Evolutionary conservation across 2,888 invertebrate genomes (phyloP).

Genomic region (Cataglyphis rosenhaueri): DNA sequence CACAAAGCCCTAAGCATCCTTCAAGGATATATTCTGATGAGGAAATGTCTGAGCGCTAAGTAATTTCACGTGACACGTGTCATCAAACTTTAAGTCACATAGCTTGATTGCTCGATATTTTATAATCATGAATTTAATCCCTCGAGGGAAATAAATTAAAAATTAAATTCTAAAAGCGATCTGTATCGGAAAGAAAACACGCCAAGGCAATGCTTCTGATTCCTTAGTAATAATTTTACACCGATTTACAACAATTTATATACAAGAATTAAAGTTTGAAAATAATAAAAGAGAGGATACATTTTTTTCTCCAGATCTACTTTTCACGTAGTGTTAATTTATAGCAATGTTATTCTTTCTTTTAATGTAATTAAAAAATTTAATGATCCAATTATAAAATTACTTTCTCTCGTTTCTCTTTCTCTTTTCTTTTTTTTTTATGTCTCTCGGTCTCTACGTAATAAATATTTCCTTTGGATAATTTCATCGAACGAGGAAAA

Average conservation of each 20-base stretch:
- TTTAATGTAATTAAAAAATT: neutral
- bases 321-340: neutral
- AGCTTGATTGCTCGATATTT: neutral
- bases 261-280: neutral
- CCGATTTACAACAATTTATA: constrained; percentile 21
- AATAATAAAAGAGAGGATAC: neutral
- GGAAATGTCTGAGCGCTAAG: neutral
- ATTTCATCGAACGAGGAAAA: neutral
- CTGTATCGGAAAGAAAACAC: neutral
- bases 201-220: constrained; percentile 1
- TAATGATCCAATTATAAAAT: neutral
- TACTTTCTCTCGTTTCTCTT: neutral
- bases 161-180: constrained; percentile 10
- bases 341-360: neutral
- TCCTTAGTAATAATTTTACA: constrained; percentile 3
- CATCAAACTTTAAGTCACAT: constrained; percentile 5
- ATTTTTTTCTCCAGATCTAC: neutral
- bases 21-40: constrained; percentile 22
- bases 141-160: neutral
- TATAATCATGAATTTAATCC: neutral
- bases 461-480: neutral
- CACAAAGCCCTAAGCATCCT: constrained; percentile 25
- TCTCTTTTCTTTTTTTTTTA: neutral
- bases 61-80: neutral
- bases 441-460: neutral